Percentiles rank a stretch among this genome's conserved stretches.
These are phyloP conservation scores for Malurus alboscapulatus DNA, from an alignment of 2,113 vertebrate genomes.

Conservation along the genomic window DNA sequence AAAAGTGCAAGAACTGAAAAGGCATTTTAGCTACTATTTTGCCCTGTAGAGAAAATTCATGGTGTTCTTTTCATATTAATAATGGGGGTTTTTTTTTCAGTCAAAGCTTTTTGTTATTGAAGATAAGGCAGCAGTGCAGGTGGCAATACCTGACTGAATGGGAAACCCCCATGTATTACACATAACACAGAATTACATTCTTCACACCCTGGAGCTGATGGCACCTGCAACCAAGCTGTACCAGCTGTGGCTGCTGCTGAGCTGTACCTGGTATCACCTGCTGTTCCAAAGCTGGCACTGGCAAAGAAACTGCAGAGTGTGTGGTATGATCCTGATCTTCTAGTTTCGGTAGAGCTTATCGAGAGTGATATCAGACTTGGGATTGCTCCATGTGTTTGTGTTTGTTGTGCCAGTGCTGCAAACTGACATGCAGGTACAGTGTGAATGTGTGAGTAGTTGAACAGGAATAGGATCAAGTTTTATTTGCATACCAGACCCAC, in stretches of 20 bases:
- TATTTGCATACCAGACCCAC: neutral
- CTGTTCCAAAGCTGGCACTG: neutral
- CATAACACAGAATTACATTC: neutral
- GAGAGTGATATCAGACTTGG: neutral
- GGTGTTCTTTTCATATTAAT: neutral
- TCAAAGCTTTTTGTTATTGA: neutral
- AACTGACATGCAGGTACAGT: neutral
- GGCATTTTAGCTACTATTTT: neutral
- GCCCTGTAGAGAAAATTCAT: neutral
- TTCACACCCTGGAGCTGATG: neutral
- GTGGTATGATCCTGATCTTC: rapidly evolving
- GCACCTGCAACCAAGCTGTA: neutral
- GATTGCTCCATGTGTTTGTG: neutral
- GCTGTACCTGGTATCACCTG: neutral
- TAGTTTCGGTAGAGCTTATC: neutral
- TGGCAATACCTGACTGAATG: neutral
- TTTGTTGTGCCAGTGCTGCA: neutral
- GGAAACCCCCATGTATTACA: neutral
- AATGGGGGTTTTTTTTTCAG: neutral
- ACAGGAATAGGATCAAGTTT: neutral
- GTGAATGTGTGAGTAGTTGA: neutral
- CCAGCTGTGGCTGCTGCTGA: neutral
- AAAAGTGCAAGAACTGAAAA: neutral
- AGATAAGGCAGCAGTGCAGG: neutral
- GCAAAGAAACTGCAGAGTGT: neutral